Evolutionary conservation across 2,113 vertebrate species (phyloP).

Genomic region (Tetrao urogallus): DNA sequence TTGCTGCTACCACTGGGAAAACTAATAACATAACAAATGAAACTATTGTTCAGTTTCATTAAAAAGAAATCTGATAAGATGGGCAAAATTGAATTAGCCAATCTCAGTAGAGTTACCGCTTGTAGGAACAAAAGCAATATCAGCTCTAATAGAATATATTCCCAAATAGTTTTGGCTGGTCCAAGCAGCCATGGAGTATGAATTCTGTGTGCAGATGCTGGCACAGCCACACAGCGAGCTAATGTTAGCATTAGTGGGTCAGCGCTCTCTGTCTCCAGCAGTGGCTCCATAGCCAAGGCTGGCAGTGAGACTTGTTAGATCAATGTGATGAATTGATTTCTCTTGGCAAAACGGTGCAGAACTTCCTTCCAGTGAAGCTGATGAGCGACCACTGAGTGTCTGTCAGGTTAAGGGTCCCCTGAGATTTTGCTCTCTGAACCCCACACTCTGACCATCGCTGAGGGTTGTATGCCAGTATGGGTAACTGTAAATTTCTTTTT

Average conservation of each 20-base stretch:
- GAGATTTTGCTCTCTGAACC: rapidly evolving
- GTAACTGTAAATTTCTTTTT: neutral
- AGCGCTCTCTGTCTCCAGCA: conserved; percentile 18
- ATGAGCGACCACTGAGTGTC: neutral
- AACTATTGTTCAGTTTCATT: conserved; percentile 84
- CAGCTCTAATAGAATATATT: conserved; percentile 76
- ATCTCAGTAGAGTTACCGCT: conserved; percentile 75
- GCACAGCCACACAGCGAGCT: conserved; percentile 3
- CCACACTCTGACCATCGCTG: rapidly evolving
- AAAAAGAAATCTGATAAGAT: conserved; percentile 84
- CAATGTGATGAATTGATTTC: conserved; percentile 57
- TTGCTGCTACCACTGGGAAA: conserved; percentile 74
- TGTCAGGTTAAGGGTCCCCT: conserved; percentile 5
- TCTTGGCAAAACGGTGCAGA: conserved; percentile 53
- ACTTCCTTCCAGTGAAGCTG: conserved; percentile 58
- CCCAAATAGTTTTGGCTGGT: conserved; percentile 70
- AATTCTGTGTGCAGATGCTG: conserved; percentile 57
- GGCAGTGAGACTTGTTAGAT: conserved; percentile 43
- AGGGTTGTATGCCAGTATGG: neutral
- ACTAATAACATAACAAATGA: conserved; percentile 81
- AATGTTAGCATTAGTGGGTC: conserved; percentile 70
- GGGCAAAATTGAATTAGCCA: conserved; percentile 80
- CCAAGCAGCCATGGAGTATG: conserved; percentile 7
- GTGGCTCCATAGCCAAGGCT: conserved; percentile 24
- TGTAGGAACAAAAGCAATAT: conserved; percentile 74